Evolutionary conservation across 2,888 invertebrate species (phyloP).

Genomic region (Phragmatobia fuliginosa): DNA sequence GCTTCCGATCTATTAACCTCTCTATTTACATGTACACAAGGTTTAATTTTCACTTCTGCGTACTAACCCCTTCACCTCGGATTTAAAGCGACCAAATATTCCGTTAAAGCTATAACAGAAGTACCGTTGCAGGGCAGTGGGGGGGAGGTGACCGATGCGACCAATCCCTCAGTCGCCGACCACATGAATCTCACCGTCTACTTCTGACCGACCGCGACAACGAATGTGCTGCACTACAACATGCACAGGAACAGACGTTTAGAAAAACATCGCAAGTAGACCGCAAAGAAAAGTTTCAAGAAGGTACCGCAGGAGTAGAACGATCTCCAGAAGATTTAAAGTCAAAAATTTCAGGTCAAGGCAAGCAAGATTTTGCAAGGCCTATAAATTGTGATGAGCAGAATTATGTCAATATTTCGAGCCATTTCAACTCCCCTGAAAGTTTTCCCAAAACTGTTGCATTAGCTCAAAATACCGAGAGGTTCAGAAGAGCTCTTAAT

Average conservation of each 20-base stretch:
- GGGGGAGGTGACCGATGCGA: constrained; percentile 69
- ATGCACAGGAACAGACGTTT: constrained; percentile 1
- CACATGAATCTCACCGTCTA: constrained; percentile 91
- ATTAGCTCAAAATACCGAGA: not conserved
- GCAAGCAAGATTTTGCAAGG: constrained; percentile 4
- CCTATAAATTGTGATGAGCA: constrained; percentile 5
- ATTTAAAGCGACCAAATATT: constrained; percentile 16
- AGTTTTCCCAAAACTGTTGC: constrained; percentile 6
- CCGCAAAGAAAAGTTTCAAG: constrained; percentile 1
- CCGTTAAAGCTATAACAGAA: constrained; percentile 49
- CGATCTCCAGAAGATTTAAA: not conserved
- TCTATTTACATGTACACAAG: not conserved
- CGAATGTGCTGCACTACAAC: constrained; percentile 9
- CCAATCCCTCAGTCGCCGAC: constrained; percentile 79
- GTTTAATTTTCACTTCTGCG: constrained; percentile 24
- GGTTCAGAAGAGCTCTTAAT: constrained; percentile 3
- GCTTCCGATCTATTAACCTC: constrained; percentile 12
- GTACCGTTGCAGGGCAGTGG: constrained; percentile 68
- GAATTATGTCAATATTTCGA: constrained; percentile 6
- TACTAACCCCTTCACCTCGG: constrained; percentile 22
- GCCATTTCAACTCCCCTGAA: constrained; percentile 1
- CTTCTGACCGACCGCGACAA: constrained; percentile 76
- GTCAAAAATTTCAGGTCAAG: not conserved
- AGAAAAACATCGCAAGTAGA: constrained; percentile 4
- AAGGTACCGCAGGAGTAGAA: not conserved